These are phyloP conservation scores for Sturnira hondurensis DNA, from an alignment of 2,113 vertebrate genomes.

Conservation along the genomic window DNA sequence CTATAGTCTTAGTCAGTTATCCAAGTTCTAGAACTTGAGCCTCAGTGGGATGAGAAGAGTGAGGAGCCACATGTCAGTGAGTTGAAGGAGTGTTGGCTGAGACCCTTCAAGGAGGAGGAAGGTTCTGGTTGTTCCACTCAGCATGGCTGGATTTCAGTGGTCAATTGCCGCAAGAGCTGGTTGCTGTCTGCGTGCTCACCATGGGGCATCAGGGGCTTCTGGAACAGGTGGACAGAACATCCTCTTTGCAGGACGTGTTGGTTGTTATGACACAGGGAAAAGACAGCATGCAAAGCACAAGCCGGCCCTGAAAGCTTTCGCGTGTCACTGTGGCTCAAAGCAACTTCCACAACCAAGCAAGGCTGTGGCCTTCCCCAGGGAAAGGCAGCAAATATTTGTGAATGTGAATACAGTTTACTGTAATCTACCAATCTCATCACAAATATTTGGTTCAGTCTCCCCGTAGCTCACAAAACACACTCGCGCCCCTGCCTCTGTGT, in stretches of 20 bases:
- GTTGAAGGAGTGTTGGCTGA: not conserved
- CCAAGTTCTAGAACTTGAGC: not conserved
- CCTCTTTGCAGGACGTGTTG: not conserved
- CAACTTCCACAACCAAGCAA: not conserved
- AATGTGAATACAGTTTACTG: not conserved
- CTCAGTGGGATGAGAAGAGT: not conserved
- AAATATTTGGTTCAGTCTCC: not conserved
- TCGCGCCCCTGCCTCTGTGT: not conserved
- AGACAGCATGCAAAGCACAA: not conserved
- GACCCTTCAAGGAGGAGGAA: not conserved
- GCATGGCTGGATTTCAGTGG: not conserved
- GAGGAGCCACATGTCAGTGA: not conserved
- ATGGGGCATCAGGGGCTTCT: not conserved
- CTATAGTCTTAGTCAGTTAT: not conserved
- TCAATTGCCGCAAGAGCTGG: not conserved
- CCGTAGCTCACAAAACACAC: not conserved
- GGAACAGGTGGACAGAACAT: not conserved
- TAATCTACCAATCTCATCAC: not conserved
- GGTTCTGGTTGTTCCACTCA: not conserved
- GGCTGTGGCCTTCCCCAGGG: not conserved
- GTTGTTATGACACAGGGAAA: not conserved
- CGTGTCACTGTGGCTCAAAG: not conserved
- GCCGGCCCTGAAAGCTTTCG: not conserved
- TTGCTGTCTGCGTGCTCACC: not conserved
- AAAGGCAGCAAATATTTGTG: slow-evolving; percentile 24